Base-by-base conservation (phyloP, 2,888 invertebrate genomes). In the Trissoscelio sp. region DNA sequence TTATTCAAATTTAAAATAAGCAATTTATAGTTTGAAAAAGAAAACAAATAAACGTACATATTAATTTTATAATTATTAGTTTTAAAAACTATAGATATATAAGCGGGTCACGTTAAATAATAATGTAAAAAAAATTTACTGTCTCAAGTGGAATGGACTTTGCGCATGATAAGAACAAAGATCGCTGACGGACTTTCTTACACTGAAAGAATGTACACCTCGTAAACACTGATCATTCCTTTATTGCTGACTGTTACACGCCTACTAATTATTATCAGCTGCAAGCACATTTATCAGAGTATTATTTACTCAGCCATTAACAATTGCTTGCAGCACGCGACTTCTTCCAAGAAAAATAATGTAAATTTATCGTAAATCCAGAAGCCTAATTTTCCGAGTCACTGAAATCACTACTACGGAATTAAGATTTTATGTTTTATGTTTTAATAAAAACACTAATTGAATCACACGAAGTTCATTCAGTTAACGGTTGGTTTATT, bases 201-300 rank as follows among this genome's bases (percentile, higher is more conserved):
- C 18, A 39, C 24, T 39, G 82, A 75, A 83, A 85, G 86, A 85
- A 84, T 84, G 86, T 88, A 88, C 88, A 88, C 86, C 88, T 89
- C 89, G 86, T 89, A 89, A 89, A 89, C 87, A 86, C 86, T 85
- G 87, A 88, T 89, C 88, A 89, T 89, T 89, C 87, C 89, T 89
- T 89, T 88, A 89, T 89, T 88, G 86, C 87, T 85, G 86, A 85
- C 87, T 86, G 87, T 88, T 87, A 88, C 87, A 86, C 86, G 86
- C 85, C 83, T 85, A 85, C 88, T 88, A 89, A 88, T 89, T 87
- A 87, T 88, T 85, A 86, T 75, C 62, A 62, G 87, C 87, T 88
- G 88, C 85, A 86, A 89, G 87, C 86, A 84, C 86, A 86, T 89
- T 89, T 88, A 89, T 85, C 86, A 86, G 81, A 87, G 80, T 79